Conservation (phyloP, 2,113 vertebrate genomes). For the Callospermophilus lateralis region DNA sequence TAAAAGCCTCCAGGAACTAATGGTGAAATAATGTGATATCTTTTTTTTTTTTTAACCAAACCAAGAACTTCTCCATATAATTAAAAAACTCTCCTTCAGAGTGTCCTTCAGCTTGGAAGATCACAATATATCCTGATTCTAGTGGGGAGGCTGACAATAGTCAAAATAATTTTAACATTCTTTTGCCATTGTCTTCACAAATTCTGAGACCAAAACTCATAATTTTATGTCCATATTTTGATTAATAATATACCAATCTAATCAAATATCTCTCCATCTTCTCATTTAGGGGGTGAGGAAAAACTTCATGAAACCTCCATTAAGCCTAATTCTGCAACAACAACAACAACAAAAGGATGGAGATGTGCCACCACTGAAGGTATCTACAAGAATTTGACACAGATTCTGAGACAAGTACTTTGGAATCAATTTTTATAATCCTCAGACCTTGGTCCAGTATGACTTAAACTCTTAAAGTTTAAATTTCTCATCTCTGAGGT, state of each 20-base stretch:
- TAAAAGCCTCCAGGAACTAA: slow-evolving; percentile 45
- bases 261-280: neutral
- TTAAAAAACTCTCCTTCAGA: slow-evolving; percentile 10
- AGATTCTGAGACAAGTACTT: neutral
- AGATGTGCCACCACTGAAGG: neutral
- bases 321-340: neutral
- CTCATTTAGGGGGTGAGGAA: neutral
- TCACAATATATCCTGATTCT: neutral
- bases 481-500: neutral
- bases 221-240: neutral
- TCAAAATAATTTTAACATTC: neutral
- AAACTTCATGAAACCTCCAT: neutral
- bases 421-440: neutral
- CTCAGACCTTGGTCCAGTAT: neutral
- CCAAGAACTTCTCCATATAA: neutral
- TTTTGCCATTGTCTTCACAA: neutral
- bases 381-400: neutral
- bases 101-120: neutral
- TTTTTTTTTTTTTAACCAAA: neutral
- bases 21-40: neutral
- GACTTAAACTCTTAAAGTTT: neutral
- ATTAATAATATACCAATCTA: neutral
- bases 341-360: neutral
- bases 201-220: neutral
- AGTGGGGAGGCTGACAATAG: neutral